A percentile compares a stretch with the other conserved stretches of the same genome.
These are phyloP conservation scores for Neocloeon triangulifer DNA, from an alignment of 1,140 invertebrate species.

Conservation along the genomic window DNA sequence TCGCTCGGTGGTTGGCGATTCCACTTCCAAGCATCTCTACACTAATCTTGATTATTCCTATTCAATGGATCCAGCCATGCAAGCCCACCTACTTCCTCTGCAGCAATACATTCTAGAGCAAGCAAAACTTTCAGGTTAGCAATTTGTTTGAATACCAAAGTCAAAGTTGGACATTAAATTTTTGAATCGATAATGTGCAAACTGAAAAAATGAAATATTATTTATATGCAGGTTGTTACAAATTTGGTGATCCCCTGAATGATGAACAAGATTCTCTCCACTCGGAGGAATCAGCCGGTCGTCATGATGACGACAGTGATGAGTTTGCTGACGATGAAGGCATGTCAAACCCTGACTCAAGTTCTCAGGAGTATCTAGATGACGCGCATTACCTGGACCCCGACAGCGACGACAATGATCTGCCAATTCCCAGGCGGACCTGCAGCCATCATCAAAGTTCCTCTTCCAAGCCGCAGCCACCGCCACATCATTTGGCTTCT, in stretches of 20 bases:
- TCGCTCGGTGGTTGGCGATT: too few species aligned
- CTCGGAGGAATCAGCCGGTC: constrained; percentile 18
- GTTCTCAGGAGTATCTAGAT: constrained; percentile 28
- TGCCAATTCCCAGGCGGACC: too few species aligned
- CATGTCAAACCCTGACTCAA: constrained; percentile 32
- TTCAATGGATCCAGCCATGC: constrained; percentile 23
- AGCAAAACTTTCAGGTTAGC: constrained; percentile 41
- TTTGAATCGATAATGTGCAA: too few species aligned
- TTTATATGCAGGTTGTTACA: constrained; percentile 28
- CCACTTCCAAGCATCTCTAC: constrained; percentile 39
- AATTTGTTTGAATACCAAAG: too few species aligned
- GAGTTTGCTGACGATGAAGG: constrained; percentile 42
- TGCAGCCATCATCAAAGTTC: neutral
- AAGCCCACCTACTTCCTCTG: constrained; percentile 51
- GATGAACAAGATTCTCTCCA: constrained; percentile 40
- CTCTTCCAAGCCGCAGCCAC: neutral
- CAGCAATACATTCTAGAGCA: constrained; percentile 77
- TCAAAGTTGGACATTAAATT: too few species aligned
- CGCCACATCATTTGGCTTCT: neutral
- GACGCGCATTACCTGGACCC: constrained; percentile 16
- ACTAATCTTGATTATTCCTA: constrained; percentile 39
- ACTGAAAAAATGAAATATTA: too few species aligned
- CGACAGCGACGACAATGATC: constrained; percentile 12
- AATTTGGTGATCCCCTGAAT: constrained; percentile 38
- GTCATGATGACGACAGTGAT: constrained; percentile 30